These are phyloP conservation scores for Spilosoma lubricipeda DNA, from an alignment of 2,888 invertebrate genomes.

Conservation along the genomic window DNA sequence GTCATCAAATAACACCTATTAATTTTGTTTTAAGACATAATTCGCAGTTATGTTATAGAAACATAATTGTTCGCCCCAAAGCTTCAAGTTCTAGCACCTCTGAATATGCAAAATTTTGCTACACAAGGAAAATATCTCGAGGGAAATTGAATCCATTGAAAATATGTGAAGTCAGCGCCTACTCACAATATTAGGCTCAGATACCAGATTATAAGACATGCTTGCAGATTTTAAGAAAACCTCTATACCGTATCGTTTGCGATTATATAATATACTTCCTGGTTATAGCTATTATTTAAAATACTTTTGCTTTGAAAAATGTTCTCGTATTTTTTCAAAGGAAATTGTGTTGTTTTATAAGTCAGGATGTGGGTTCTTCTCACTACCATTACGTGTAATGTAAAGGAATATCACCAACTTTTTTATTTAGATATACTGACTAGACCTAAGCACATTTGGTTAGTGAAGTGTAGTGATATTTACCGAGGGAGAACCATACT, in stretches of 20 bases:
- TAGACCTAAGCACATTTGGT: neutral
- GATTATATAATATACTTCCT: neutral
- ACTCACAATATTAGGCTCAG: neutral
- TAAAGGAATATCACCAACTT: neutral
- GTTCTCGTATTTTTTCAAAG: neutral
- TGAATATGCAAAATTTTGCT: neutral
- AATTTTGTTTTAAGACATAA: neutral
- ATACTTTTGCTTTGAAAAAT: neutral
- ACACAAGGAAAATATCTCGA: constrained; percentile 53
- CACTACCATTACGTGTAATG: neutral
- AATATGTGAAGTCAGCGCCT: constrained; percentile 13
- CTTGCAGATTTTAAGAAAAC: neutral
- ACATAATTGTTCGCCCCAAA: neutral
- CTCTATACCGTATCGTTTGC: neutral
- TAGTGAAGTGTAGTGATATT: neutral
- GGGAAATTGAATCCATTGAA: constrained; percentile 59
- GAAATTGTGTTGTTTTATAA: neutral
- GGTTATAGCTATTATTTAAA: neutral
- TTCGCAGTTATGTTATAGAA: neutral
- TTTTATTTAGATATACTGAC: neutral
- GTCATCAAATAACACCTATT: neutral
- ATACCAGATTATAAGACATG: neutral
- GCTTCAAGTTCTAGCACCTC: neutral
- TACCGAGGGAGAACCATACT: neutral
- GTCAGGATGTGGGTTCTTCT: neutral